Evolutionary conservation across 2,113 vertebrate species (phyloP).

Genomic region (Erythrocercus mccallii): DNA sequence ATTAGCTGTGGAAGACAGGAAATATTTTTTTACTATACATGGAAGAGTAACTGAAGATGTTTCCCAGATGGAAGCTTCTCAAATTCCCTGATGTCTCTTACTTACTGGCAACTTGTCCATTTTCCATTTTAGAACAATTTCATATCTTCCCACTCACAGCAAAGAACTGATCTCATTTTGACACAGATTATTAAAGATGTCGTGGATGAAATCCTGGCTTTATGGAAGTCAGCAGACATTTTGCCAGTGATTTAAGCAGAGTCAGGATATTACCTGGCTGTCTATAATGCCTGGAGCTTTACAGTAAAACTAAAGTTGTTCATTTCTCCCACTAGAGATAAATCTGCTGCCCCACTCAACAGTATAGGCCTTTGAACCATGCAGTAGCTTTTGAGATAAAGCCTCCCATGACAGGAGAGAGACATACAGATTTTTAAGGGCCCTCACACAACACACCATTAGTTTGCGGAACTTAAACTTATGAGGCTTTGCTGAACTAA

Average conservation of each 20-base stretch:
- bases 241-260: constrained; percentile 13
- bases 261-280: constrained; percentile 22
- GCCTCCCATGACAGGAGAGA: not conserved
- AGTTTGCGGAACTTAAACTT: not conserved
- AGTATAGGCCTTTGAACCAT: not conserved
- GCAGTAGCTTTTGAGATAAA: not conserved
- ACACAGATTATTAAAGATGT: constrained; percentile 46
- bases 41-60: not conserved
- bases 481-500: not conserved
- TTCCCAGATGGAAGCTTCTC: constrained; percentile 27
- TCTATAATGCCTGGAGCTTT: not conserved
- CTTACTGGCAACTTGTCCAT: constrained; percentile 40
- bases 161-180: constrained; percentile 35
- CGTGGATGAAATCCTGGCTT: not conserved
- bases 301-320: not conserved
- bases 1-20: constrained; percentile 36
- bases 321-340: not conserved
- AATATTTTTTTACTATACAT: not conserved
- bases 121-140: constrained; percentile 39
- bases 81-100: constrained; percentile 3
- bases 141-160: not conserved
- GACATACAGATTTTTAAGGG: not conserved
- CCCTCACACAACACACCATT: not conserved
- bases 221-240: constrained; percentile 25
- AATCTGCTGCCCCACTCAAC: not conserved